phyloP scores from a whole-genome alignment of 2,113 vertebrate species.

The Carettochelys insculpta region DNA sequence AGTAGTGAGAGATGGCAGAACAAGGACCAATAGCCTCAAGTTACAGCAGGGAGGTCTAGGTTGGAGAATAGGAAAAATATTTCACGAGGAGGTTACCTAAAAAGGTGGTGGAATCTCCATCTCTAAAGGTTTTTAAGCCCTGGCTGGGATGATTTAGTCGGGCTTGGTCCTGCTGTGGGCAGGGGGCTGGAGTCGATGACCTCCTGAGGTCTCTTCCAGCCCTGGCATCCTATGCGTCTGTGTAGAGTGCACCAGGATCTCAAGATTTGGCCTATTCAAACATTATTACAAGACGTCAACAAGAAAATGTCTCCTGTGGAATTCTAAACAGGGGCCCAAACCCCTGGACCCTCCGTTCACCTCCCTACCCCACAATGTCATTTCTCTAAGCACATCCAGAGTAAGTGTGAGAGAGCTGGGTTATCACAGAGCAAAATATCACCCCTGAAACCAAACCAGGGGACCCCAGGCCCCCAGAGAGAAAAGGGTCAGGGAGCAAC shows the following conservation, averaged over 20 bases:
- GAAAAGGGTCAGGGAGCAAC: neutral
- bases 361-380: neutral
- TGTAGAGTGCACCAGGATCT: neutral
- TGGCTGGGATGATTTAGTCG: too few species aligned
- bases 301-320: neutral
- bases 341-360: neutral
- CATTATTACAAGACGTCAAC: neutral
- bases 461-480: neutral
- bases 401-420: neutral
- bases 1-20: too few species aligned
- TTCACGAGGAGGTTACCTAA: too few species aligned
- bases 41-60: too few species aligned
- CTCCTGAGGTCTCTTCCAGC: too few species aligned
- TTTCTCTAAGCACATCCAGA: neutral
- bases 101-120: too few species aligned
- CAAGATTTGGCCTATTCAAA: neutral
- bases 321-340: neutral
- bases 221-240: too few species aligned
- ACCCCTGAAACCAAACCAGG: neutral
- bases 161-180: too few species aligned
- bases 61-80: too few species aligned
- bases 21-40: too few species aligned
- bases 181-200: too few species aligned
- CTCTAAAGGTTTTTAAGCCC: too few species aligned
- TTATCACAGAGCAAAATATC: neutral